These are phyloP conservation scores for Epinephelus moara DNA, from an alignment of 2,113 vertebrate genomes.

Conservation along the genomic window DNA sequence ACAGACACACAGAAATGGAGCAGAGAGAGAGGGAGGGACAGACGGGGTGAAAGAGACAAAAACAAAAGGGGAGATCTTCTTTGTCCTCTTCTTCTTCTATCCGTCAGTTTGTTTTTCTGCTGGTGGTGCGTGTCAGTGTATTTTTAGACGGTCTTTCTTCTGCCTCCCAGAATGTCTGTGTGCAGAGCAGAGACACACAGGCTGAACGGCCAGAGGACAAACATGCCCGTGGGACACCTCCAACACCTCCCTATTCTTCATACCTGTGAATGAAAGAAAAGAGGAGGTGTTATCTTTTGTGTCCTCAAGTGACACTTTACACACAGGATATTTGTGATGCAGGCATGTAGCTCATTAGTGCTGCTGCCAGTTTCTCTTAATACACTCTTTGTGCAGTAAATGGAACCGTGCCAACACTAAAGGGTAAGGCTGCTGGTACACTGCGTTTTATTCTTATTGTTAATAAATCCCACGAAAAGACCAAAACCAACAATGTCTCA, in stretches of 20 bases:
- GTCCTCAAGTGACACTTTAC: neutral
- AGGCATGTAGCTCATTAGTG: neutral
- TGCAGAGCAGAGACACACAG: constrained; percentile 56
- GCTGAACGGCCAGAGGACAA: constrained; percentile 64
- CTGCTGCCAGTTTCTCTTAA: neutral
- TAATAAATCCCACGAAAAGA: neutral
- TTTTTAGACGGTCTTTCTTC: constrained; percentile 70
- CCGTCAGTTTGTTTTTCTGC: constrained; percentile 46
- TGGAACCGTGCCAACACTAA: neutral
- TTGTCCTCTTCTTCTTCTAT: constrained; percentile 20
- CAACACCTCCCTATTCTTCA: constrained; percentile 60
- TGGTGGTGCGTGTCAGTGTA: constrained; percentile 68
- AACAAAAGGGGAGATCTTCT: neutral
- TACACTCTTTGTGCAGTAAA: neutral
- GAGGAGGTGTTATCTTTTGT: neutral
- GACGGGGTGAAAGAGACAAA: constrained; percentile 13
- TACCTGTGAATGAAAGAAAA: constrained; percentile 69
- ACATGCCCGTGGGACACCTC: constrained; percentile 61
- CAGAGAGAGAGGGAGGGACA: constrained; percentile 13
- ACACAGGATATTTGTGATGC: neutral
- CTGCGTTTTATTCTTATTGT: neutral
- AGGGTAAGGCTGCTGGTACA: neutral
- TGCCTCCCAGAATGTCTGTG: constrained; percentile 50
- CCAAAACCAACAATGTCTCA: neutral
- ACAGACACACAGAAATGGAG: constrained; percentile 52